Evolutionary conservation across 2,797 vertebrate species (phyloP), one percentile per base, ranked within the genome.

Genomic region (Enteromius argenteus): DNA sequence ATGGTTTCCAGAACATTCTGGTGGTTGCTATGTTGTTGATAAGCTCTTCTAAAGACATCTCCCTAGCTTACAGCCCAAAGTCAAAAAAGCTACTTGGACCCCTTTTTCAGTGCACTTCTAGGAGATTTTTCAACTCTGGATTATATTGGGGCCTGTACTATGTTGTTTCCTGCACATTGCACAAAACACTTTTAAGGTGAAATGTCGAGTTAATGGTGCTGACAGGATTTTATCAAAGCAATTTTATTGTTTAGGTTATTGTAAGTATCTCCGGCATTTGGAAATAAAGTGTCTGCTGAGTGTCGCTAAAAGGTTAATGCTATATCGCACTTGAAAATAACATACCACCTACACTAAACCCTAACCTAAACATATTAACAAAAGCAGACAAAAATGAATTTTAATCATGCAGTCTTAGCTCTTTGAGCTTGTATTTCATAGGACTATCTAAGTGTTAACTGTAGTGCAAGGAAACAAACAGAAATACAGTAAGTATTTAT

Each of bases 1-100:
- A 76, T 42, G 35, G 74, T 58, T 27, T 76, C 53, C 35, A 60
- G 53, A 21, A n/a, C 51, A 23, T 76, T 76, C 32, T 39, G 13
- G 13, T 76, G 74, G 74, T 60, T 76, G 53, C 51, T 37, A 39
- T 14, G 73, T 51, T 53, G 68, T 71, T 39, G 68, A 21, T 69
- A 71, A 71, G 68, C 13, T 71, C 6, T 76, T 75, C 49, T 23
- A 11, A 56, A 49, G 49, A 5, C 3, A 19, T 75, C 51, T 53
- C 21, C 13, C 32, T 23, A 35, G 32, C n/a, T 71, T 39, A 27
- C 39, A 42, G 39, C n/a, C 21, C 35, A 51, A 51, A 74, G 49
- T 35, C 19, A 30, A 51, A 19, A 13, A 11, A 44, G 11, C 30
- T 5, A 30, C 19, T 53, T 56, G 1, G 19, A 19, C 1, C 19